Evolutionary conservation across 2,797 vertebrate genomes (phyloP).

Genomic region (Pseudocheirus occidentalis): DNA sequence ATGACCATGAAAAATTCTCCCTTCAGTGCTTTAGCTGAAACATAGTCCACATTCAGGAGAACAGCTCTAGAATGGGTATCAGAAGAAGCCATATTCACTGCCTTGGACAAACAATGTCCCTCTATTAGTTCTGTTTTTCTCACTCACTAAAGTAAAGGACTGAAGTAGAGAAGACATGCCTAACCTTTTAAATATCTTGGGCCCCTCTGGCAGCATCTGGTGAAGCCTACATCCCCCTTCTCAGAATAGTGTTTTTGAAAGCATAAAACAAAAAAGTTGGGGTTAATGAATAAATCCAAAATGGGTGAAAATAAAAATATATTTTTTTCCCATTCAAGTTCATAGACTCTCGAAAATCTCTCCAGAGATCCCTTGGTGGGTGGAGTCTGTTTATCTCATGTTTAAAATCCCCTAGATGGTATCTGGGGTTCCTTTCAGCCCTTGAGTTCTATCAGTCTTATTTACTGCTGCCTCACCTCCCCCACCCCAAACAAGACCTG

Average conservation of each 20-base stretch:
- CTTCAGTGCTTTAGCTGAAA: neutral
- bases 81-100: neutral
- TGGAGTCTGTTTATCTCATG: neutral
- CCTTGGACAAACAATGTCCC: neutral
- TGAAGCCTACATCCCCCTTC: neutral
- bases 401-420: neutral
- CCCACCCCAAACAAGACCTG: neutral
- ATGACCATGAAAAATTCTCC: neutral
- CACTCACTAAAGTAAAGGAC: neutral
- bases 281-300: neutral
- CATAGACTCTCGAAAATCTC: neutral
- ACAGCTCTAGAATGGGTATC: neutral
- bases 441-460: neutral
- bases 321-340: neutral
- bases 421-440: neutral
- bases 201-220: neutral
- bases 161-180: neutral
- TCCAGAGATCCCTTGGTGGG: neutral
- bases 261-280: neutral
- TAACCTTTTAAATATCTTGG: neutral
- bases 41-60: neutral
- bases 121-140: neutral
- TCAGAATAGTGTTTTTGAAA: neutral
- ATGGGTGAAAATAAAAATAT: neutral
- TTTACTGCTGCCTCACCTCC: neutral